Base-by-base conservation (phyloP, 2,113 vertebrate genomes). In the Philantomba maxwellii region DNA sequence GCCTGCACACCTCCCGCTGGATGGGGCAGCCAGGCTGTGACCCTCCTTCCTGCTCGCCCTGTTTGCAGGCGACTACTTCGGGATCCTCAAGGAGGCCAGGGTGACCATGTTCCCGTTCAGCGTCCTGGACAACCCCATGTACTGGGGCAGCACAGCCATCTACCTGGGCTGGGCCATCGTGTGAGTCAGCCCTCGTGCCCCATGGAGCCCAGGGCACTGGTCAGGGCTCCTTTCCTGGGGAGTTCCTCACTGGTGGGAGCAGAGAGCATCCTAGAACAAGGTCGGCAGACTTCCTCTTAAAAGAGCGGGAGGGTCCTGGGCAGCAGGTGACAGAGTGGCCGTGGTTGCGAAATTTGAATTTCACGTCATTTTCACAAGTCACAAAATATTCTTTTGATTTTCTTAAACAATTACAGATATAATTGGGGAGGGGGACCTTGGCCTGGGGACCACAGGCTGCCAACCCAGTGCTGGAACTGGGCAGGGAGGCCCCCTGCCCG, bases 131-230 rank as follows among this genome's bases (percentile, higher is more conserved):
- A 99, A 99, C 75, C 99, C 99, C 10, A 99, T 99, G 99, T 99
- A 99, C 98, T 99, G 99, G 99, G 99, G 99, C 85, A 99, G 99
- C 98, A 99, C 99, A 0, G 98, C 98, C 39, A 97, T 99, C 98
- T 99, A 99, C 99, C 98, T 99, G n/a, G 99, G 99, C 94, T 99
- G 99, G 98, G 99, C 99, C 36, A 73, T 99, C 89, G 98, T 99
- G 99, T 99, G 98, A 99, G 99, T 25, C 62, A 33, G 62, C 62
- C 43, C 26, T n/a, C 2, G 0, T 3, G 43, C 19, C 73, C 14
- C 4, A 1, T 1, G 33, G 7, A 39, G 62, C 47, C 53, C 47
- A 21, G 82, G 83, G 51, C 16, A 6, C 6, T 3, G 9, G 70
- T 17, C 55, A 7, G 43, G 14, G 16, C 6, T 19, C 64, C 9